Evolutionary conservation across 2,113 vertebrate genomes (phyloP).

Genomic region (Anguilla rostrata): DNA sequence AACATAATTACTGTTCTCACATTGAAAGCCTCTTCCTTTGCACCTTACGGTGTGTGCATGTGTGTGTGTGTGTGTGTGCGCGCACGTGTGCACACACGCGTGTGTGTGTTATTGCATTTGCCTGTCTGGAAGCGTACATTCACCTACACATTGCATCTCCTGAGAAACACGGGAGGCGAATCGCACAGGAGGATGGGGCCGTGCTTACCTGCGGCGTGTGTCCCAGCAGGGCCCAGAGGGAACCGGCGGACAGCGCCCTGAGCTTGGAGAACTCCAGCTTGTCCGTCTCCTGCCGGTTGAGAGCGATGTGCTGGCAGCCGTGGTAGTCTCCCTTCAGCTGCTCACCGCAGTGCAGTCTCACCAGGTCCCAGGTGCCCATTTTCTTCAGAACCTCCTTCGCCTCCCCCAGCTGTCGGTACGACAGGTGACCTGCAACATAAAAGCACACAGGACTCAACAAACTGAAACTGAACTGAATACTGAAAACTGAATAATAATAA

Average conservation of each 20-base stretch:
- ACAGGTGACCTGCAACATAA: constrained; percentile 63
- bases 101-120: neutral
- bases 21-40: neutral
- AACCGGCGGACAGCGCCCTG: constrained; percentile 48
- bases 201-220: constrained; percentile 65
- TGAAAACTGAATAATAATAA: too few species aligned
- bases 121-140: constrained; percentile 11
- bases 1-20: neutral
- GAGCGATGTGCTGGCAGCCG: constrained; percentile 63
- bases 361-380: constrained; percentile 70
- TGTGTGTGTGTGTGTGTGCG: neutral
- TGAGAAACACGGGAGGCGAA: neutral
- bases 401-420: constrained; percentile 63
- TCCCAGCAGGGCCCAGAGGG: constrained; percentile 68
- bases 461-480: too few species aligned
- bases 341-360: constrained; percentile 56
- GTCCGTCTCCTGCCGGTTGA: constrained; percentile 63
- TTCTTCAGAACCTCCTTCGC: constrained; percentile 51
- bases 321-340: constrained; percentile 68
- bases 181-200: neutral
- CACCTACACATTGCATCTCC: neutral
- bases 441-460: neutral
- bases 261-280: constrained; percentile 60
- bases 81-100: neutral
- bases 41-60: neutral